A percentile compares a stretch with the other conserved stretches of the same genome.
Conservation (phyloP, 2,888 invertebrate species). For the Dynastes maya region DNA sequence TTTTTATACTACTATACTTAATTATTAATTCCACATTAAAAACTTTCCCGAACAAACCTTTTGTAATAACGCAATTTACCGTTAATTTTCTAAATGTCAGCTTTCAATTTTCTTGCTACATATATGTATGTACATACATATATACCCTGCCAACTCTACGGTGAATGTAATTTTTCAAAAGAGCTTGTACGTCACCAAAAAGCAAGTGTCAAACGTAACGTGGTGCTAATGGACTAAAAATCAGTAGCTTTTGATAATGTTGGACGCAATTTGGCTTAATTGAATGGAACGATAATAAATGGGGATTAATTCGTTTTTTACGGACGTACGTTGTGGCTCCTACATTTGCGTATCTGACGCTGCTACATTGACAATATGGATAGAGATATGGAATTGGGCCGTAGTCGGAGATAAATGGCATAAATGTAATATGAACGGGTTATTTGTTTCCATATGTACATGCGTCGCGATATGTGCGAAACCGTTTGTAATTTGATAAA, state of each 20-base stretch:
- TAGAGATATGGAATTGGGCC: not conserved
- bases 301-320: conserved; percentile 26
- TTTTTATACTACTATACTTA: too few species aligned
- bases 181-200: not conserved
- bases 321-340: not conserved
- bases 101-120: too few species aligned
- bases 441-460: not conserved
- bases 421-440: not conserved
- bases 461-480: not conserved
- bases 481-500: not conserved
- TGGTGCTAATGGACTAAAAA: conserved; percentile 13
- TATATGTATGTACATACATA: too few species aligned
- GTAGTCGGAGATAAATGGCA: not conserved
- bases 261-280: conserved; percentile 33
- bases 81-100: too few species aligned
- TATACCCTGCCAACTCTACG: too few species aligned
- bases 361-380: not conserved
- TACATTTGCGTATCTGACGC: too few species aligned
- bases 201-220: conserved; percentile 1
- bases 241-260: conserved; percentile 26
- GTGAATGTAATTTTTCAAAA: too few species aligned
- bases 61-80: too few species aligned
- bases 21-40: too few species aligned
- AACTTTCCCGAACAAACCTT: too few species aligned
- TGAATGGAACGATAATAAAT: conserved; percentile 34